These are phyloP conservation scores for Lissonota sp. DNA, from an alignment of 2,888 invertebrate genomes.

Conservation along the genomic window DNA sequence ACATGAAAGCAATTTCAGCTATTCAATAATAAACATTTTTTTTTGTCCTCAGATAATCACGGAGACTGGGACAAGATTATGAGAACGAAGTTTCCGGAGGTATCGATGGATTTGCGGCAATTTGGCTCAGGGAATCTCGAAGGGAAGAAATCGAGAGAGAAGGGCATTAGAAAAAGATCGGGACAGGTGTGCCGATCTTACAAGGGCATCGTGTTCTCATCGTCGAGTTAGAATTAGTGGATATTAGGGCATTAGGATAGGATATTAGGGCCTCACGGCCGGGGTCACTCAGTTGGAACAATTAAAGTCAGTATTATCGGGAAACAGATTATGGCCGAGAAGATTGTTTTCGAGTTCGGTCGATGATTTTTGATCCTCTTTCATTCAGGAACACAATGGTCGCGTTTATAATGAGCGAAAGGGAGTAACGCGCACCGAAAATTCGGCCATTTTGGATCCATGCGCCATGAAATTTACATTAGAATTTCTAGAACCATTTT, in stretches of 20 bases:
- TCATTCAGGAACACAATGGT: background rate
- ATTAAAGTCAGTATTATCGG: constrained; percentile 78
- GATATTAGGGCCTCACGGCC: constrained; percentile 24
- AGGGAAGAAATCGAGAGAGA: constrained; percentile 22
- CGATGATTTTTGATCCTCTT: background rate
- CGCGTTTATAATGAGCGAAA: no score
- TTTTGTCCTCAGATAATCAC: background rate
- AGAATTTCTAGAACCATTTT: no score
- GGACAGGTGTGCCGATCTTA: constrained; percentile 65
- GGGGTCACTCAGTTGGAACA: constrained; percentile 70
- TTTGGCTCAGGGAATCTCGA: background rate
- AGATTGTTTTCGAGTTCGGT: constrained; percentile 16
- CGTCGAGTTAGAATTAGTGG: constrained; percentile 9
- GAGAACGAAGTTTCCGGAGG: constrained; percentile 38
- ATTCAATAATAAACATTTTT: background rate
- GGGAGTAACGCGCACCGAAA: no score
- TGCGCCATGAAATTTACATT: no score
- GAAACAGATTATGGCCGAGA: constrained; percentile 75
- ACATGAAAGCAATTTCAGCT: background rate
- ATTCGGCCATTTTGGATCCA: no score
- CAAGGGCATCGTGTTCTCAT: constrained; percentile 29
- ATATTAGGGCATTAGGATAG: constrained; percentile 14
- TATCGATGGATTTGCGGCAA: constrained; percentile 38
- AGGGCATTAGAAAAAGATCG: constrained; percentile 22
- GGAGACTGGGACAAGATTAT: constrained; percentile 8